These are phyloP conservation scores for Pseudopipra pipra DNA, from an alignment of 2,113 vertebrate genomes.

Conservation along the genomic window DNA sequence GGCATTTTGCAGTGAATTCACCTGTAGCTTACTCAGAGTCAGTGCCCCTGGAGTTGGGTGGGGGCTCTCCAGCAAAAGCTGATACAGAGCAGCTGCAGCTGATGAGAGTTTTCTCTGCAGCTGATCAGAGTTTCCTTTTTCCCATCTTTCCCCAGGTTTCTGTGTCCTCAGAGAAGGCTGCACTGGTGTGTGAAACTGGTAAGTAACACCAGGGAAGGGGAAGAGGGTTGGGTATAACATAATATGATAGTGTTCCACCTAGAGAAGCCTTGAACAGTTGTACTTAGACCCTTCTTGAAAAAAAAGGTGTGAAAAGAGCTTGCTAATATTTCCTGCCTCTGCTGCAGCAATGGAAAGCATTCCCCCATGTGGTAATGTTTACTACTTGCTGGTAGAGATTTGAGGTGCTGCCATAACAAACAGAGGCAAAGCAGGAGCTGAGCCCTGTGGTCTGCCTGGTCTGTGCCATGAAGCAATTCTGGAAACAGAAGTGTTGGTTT, in stretches of 20 bases:
- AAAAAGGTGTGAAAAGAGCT: not conserved
- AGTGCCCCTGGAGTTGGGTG: accelerated
- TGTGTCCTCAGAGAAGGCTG: not conserved
- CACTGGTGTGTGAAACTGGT: not conserved
- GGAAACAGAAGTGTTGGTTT: not conserved
- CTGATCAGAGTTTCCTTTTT: not conserved
- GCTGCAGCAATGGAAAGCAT: not conserved
- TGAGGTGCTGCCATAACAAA: not conserved
- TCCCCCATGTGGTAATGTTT: not conserved
- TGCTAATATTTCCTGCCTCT: not conserved
- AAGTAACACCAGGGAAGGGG: not conserved
- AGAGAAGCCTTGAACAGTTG: not conserved
- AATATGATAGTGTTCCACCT: not conserved
- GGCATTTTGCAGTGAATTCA: not conserved
- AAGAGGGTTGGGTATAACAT: not conserved
- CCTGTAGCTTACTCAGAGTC: not conserved
- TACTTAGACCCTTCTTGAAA: not conserved
- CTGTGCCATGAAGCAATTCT: not conserved
- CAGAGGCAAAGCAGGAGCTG: not conserved
- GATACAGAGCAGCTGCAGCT: not conserved
- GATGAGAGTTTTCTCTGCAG: too few relatives aligned
- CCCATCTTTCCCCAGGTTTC: not conserved
- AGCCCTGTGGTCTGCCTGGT: not conserved
- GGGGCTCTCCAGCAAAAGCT: not conserved
- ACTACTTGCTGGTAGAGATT: not conserved